phyloP scores from a whole-genome alignment of 2,888 invertebrate genomes.

The Octodonta nipae region DNA sequence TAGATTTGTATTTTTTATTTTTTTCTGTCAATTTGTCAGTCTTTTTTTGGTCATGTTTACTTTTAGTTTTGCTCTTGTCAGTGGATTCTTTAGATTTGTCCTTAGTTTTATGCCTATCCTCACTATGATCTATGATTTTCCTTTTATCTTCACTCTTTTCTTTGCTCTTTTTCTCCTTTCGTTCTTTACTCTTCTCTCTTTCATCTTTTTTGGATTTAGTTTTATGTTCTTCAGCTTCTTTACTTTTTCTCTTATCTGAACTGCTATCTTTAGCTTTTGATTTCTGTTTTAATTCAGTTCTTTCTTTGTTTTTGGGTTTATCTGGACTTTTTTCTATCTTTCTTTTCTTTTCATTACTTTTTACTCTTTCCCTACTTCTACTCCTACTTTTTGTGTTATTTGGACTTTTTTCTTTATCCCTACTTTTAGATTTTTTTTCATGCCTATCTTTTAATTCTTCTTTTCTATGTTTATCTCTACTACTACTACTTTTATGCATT shows the following conservation, averaged over 20 bases:
- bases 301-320: conserved; percentile 6
- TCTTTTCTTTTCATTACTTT: conserved; percentile 9
- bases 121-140: conserved; percentile 5
- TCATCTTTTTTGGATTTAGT: conserved; percentile 6
- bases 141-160: conserved; percentile 8
- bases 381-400: conserved; percentile 22
- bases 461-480: conserved; percentile 25
- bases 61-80: too few relatives aligned
- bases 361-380: conserved; percentile 12
- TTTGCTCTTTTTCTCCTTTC: conserved; percentile 19
- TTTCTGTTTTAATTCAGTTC: conserved; percentile 6
- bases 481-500: conserved; percentile 34
- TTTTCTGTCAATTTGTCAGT: conserved; percentile 6
- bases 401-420: conserved; percentile 12
- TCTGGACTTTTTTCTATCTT: conserved; percentile 7
- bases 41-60: conserved; percentile 7
- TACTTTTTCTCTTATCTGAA: conserved; percentile 4
- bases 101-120: conserved; percentile 5
- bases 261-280: conserved; percentile 5
- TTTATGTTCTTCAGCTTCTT: conserved; percentile 1
- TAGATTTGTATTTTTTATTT: background rate
- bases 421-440: conserved; percentile 10
- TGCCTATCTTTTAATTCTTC: conserved; percentile 16
- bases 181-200: conserved; percentile 23
- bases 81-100: conserved; percentile 13